Base-by-base conservation (phyloP, 2,797 vertebrate genomes). In the Macropus fuliginosus region DNA sequence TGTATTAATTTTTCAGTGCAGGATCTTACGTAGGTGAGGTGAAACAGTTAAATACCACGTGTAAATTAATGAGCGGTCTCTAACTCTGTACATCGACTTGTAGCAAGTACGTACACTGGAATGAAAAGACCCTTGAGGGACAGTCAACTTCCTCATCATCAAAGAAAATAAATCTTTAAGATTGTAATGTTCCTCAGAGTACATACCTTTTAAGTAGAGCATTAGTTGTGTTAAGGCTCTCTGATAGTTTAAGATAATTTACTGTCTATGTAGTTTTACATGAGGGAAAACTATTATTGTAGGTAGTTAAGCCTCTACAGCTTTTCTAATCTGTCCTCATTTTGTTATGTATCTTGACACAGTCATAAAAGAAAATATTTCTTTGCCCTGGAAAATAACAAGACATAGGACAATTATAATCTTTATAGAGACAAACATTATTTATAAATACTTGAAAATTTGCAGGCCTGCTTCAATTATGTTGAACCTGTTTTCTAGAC, bases 1-100 rank as follows among this genome's bases (percentile, higher is more conserved):
- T 54, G n/a, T 90, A 46, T 96, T 91, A 55, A 93, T 96, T 97
- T 98, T 96, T 5, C 57, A 56, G 54, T 28, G 91, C 5, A 29
- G 94, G 93, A 1, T 92, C 94, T 90, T 95, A 94, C 97, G 93
- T 92, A 95, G 94, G 93, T 91, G 34, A 94, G 57, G 96, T n/a
- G 92, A 91, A 96, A 54, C 3, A 0, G 95, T 97, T 96, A 92
- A 91, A 96, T 96, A 91, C 1, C 62, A 93, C 96, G 98, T 98
- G 96, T 98, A 98, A 96, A 96, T 94, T 66, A 96, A 96, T 94
- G 66, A 97, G 91, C 29, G 93, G 81, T 98, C 94, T 98, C 98
- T 97, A 97, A 97, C 97, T 98, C 34, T 98, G 97, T 98, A 95
- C 94, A 90, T 95, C 96, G 96, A 90, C 54, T 97, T 97, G 95